Base-by-base conservation (phyloP, 1,140 invertebrate genomes). In the Thaumetopoea pityocampa region DNA sequence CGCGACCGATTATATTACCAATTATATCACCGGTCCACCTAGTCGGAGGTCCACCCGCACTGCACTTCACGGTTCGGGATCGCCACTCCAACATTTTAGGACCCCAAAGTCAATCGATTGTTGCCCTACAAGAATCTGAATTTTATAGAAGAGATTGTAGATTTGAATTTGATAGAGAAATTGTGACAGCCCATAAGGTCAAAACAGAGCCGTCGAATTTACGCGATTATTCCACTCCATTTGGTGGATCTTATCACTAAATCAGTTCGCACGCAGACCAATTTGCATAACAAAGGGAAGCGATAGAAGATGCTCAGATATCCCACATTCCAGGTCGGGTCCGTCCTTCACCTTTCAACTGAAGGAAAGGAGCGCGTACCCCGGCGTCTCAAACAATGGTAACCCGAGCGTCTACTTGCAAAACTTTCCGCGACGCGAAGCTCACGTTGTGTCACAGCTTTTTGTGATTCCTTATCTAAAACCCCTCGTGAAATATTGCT, bases 291-390 rank as follows among this genome's bases (percentile, higher is more conserved):
- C 59, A 61, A 66, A 52, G 44, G 34, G 19, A n/a, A 38, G 22
- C 43, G 45, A 38, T 47, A 28, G 32, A 26, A 44, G 46, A 55
- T 53, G 52, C 40, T 45, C 36, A 35, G 45, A 60, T 61, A 69
- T 61, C 43, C 56, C 38, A 54, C 57, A 71, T 73, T 65, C 67
- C 66, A 42, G 27, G 22, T 38, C 36, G 33, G 29, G 15, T 27
- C 41, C 46, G 68, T 70, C 74, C 74, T 79, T 79, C 72, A 77
- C 74, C 72, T 78, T 79, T 79, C 59, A 48, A n/a, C 58, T 54
- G 60, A 67, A 76, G 58, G 64, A 68, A 72, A 78, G 70, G 64
- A 67, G 66, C 52, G 57, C 48, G 28, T 57, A 64, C 35, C 51
- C 52, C 55, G 62, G 57, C 67, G 64, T 67, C 61, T 66, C 58